Evolutionary conservation across 2,888 invertebrate species (phyloP).

Genomic region (Dynastes grantii): DNA sequence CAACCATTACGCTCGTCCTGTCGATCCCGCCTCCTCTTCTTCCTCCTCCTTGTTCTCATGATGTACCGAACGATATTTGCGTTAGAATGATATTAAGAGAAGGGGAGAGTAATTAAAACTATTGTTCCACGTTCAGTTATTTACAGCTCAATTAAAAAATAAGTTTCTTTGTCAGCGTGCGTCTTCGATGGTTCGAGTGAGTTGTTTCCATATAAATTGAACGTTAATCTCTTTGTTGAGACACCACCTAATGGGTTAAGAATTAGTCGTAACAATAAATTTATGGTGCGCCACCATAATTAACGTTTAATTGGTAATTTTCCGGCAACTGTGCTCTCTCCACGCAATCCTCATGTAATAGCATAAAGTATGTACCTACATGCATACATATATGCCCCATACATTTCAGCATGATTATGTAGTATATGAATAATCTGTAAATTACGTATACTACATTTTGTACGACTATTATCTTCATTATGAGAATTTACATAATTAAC

Average conservation of each 20-base stretch:
- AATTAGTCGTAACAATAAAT: constrained; percentile 49
- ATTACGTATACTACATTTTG: constrained; percentile 5
- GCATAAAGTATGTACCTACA: constrained; percentile 5
- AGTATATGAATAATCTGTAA: constrained; percentile 14
- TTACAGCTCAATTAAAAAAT: constrained; percentile 51
- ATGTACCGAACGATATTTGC: constrained; percentile 19
- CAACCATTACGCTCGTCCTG: not conserved
- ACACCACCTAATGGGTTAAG: constrained; percentile 52
- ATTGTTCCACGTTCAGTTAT: constrained; percentile 44
- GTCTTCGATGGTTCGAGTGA: constrained; percentile 39
- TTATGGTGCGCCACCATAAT: constrained; percentile 31
- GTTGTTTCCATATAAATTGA: constrained; percentile 56
- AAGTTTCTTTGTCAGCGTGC: constrained; percentile 45
- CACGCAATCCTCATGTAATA: constrained; percentile 4
- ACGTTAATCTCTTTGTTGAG: constrained; percentile 52
- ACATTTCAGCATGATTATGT: constrained; percentile 9
- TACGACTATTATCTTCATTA: constrained; percentile 10
- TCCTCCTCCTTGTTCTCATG: not conserved
- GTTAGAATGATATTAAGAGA: constrained; percentile 17
- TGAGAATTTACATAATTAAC: constrained; percentile 16
- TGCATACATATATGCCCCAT: not conserved
- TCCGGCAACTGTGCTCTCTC: constrained; percentile 32
- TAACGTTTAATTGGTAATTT: constrained; percentile 46
- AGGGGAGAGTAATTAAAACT: constrained; percentile 37
- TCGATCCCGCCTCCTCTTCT: not conserved